phyloP scores from a whole-genome alignment of 92 coral and sea anemone genomes.

The Anthopleura xanthogrammica region DNA sequence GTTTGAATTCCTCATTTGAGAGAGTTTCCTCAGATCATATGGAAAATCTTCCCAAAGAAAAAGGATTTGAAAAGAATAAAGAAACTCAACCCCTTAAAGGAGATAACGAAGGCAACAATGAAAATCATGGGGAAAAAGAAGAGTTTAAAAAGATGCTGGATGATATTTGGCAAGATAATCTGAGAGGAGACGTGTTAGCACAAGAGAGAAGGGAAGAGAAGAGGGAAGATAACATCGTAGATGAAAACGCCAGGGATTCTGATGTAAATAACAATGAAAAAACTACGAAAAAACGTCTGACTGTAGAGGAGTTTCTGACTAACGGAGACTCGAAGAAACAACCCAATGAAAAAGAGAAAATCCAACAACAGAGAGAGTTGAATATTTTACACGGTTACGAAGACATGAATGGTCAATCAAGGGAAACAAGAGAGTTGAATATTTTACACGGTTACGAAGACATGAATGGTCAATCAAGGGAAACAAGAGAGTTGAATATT shows the following conservation, averaged over 20 bases:
- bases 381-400: neutral
- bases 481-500: neutral
- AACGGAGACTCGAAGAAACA: neutral
- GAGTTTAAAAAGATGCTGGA: constrained; percentile 8
- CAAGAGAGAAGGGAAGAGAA: neutral
- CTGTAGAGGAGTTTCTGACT: constrained; percentile 25
- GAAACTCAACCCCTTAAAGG: neutral
- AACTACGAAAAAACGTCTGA: constrained; percentile 3
- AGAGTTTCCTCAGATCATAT: neutral
- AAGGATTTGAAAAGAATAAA: neutral
- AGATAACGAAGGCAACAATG: neutral
- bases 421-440: neutral
- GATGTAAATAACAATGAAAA: constrained; percentile 8
- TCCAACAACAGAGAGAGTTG: neutral
- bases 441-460: neutral
- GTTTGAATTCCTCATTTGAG: constrained; percentile 7
- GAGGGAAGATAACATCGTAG: neutral
- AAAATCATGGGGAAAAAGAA: constrained; percentile 1
- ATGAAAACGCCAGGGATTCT: neutral
- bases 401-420: constrained; percentile 4
- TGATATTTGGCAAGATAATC: constrained; percentile 31
- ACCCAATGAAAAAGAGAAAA: constrained; percentile 8
- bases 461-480: neutral
- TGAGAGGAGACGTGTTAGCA: constrained; percentile 12
- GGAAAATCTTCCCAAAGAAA: neutral